phyloP scores from a whole-genome alignment of 2,797 vertebrate genomes.

The Avahi laniger region DNA sequence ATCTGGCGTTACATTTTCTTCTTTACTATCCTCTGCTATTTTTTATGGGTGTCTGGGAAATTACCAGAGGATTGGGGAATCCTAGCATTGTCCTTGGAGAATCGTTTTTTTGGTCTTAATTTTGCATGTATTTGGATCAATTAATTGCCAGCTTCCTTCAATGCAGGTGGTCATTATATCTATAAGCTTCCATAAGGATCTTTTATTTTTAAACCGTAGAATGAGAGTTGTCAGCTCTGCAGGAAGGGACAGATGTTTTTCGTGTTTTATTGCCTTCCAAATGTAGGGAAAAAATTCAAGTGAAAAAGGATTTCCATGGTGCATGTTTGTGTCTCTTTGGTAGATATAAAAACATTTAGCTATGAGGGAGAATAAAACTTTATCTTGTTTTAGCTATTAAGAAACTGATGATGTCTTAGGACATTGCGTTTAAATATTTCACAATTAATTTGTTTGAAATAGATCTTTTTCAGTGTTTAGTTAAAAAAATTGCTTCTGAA shows the following conservation, averaged over 20 bases:
- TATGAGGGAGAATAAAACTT: not conserved
- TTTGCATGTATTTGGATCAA: conserved; percentile 60
- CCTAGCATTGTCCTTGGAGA: conserved; percentile 51
- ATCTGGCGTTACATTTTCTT: not conserved
- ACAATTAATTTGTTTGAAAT: not conserved
- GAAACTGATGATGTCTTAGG: not conserved
- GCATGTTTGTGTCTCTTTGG: not conserved
- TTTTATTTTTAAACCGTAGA: conserved; percentile 65
- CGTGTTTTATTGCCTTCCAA: not conserved
- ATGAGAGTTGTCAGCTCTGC: conserved; percentile 15
- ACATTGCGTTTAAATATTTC: not conserved
- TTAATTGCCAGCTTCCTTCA: conserved; percentile 66
- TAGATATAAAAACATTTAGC: not conserved
- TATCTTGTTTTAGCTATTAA: not conserved
- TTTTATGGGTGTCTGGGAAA: conserved; percentile 19
- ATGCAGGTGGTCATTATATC: conserved; percentile 68
- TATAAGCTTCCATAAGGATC: conserved; percentile 59
- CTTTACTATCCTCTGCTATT: not conserved
- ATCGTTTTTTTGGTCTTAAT: conserved; percentile 60
- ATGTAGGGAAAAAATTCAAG: conserved; percentile 31
- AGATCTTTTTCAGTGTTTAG: not conserved
- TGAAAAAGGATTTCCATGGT: not conserved
- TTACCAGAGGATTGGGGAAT: not conserved
- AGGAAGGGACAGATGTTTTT: conserved; percentile 49
- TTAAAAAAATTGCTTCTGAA: not conserved